Percentiles rank a stretch among this genome's conserved stretches.
Evolutionary conservation across 1,140 invertebrate genomes (phyloP).

Genomic region (Penaeus indicus): DNA sequence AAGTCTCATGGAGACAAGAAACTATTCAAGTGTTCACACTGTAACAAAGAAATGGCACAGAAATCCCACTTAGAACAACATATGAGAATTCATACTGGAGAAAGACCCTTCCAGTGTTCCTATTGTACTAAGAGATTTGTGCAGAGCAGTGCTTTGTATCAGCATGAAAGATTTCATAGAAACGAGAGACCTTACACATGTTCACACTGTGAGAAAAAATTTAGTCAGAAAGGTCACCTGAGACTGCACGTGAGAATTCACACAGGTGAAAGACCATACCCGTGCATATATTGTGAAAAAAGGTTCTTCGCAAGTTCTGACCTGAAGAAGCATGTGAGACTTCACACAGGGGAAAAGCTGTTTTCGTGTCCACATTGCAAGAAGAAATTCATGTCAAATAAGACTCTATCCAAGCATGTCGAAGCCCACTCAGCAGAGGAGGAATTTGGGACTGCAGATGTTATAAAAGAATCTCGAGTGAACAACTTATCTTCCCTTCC

Average conservation of each 20-base stretch:
- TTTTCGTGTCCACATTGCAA: neutral
- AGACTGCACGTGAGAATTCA: conserved; percentile 3
- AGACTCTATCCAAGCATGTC: too few species aligned
- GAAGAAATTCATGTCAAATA: neutral
- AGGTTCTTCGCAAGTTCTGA: neutral
- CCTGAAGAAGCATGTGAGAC: neutral
- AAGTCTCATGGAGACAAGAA: neutral
- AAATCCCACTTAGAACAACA: neutral
- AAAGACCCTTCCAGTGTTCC: neutral
- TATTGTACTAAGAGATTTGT: neutral
- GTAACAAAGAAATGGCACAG: neutral
- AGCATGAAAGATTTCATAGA: neutral
- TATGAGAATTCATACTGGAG: conserved; percentile 22
- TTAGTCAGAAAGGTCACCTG: neutral
- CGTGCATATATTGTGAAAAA: neutral
- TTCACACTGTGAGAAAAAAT: neutral
- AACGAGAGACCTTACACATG: neutral
- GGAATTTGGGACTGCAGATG: too few species aligned
- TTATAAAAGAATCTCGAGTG: too few species aligned
- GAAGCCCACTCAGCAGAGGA: too few species aligned
- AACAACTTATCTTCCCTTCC: too few species aligned
- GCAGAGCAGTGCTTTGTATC: neutral
- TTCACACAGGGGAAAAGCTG: neutral
- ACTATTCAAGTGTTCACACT: neutral
- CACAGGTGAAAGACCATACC: conserved; percentile 1